Evolutionary conservation across 2,888 invertebrate genomes (phyloP).

Genomic region (Drosophila yooni): DNA sequence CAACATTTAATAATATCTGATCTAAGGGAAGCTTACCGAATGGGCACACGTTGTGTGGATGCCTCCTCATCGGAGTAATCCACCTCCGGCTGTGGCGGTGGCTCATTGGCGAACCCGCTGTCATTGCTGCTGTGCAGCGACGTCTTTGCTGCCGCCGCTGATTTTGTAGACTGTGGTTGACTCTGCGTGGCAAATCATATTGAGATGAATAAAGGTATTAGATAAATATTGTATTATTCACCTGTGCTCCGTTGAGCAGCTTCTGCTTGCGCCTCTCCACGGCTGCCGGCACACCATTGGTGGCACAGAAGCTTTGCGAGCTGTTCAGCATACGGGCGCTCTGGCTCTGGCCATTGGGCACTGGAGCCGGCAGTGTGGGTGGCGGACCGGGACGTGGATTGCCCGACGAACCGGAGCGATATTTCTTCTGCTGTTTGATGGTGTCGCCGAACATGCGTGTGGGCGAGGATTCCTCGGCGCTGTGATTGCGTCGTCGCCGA

Average conservation of each 20-base stretch:
- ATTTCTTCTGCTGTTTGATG: conserved; percentile 86
- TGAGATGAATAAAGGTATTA: neutral
- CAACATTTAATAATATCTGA: neutral
- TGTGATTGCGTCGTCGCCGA: conserved; percentile 77
- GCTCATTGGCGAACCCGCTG: conserved; percentile 95
- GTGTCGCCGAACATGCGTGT: conserved; percentile 92
- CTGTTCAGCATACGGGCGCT: conserved; percentile 86
- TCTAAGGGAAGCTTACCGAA: conserved; percentile 84
- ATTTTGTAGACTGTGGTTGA: conserved; percentile 74
- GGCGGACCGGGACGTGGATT: conserved; percentile 89
- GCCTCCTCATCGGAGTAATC: conserved; percentile 96
- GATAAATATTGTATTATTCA: conserved; percentile 1
- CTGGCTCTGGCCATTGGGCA: conserved; percentile 85
- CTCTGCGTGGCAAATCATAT: conserved; percentile 25
- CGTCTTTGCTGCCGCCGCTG: conserved; percentile 88
- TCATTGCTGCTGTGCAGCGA: conserved; percentile 96
- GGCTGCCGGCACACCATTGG: conserved; percentile 81
- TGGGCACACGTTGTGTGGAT: conserved; percentile 86
- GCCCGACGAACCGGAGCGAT: conserved; percentile 86
- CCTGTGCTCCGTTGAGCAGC: conserved; percentile 80
- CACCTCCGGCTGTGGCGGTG: conserved; percentile 93
- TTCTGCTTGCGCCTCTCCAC: conserved; percentile 83
- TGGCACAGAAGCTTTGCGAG: conserved; percentile 87
- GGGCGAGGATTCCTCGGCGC: conserved; percentile 85
- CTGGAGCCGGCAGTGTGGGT: conserved; percentile 90